Percentiles rank a stretch among this genome's conserved stretches.
Evolutionary conservation across 2,113 vertebrate genomes (phyloP).

Genomic region (Callopanchax toddi): DNA sequence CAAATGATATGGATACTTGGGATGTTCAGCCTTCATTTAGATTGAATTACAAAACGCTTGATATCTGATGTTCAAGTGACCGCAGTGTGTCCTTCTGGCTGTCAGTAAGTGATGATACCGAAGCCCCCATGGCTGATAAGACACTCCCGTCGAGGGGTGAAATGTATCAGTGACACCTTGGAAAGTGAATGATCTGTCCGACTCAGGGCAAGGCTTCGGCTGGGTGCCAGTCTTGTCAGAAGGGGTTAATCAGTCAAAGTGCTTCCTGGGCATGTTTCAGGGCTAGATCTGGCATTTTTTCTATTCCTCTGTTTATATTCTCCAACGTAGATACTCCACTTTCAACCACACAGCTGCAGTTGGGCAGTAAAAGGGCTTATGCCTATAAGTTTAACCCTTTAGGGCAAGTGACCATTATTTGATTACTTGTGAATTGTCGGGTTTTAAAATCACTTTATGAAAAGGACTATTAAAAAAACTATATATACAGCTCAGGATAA

Average conservation of each 20-base stretch:
- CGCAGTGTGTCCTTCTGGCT: conserved; percentile 61
- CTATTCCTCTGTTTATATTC: not conserved
- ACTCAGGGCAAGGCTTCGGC: conserved; percentile 32
- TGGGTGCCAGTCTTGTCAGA: conserved; percentile 29
- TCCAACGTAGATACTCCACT: not conserved
- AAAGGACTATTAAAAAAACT: no score
- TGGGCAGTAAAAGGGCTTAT: no score
- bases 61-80: conserved; percentile 73
- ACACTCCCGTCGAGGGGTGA: conserved; percentile 44
- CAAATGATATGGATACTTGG: conserved; percentile 61
- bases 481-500: no score
- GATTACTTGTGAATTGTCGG: conserved; percentile 5
- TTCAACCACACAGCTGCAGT: no score
- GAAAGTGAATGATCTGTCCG: conserved; percentile 60
- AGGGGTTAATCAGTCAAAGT: conserved; percentile 47
- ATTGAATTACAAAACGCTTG: conserved; percentile 72
- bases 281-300: not conserved
- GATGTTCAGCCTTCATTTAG: conserved; percentile 47
- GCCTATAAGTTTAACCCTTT: no score
- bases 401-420: no score
- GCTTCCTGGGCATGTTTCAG: conserved; percentile 19
- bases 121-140: conserved; percentile 38
- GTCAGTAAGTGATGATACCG: conserved; percentile 21
- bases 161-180: conserved; percentile 69
- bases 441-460: conserved; percentile 11